Evolutionary conservation across 2,888 invertebrate species (phyloP).

Genomic region (Neelides folsomi): DNA sequence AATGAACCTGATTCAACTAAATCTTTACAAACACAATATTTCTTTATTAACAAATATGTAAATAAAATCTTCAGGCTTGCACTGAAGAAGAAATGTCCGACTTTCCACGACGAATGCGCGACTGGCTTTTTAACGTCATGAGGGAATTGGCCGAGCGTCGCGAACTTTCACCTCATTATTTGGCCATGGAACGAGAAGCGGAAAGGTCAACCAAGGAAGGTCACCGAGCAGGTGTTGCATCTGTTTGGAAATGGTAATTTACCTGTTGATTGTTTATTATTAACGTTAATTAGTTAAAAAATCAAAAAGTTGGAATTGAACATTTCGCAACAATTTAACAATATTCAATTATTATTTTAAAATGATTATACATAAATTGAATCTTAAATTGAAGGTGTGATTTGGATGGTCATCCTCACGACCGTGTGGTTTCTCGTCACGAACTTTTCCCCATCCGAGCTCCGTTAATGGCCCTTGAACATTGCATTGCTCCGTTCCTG

Average conservation of each 20-base stretch:
- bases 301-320: no score
- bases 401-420: slow-evolving; percentile 79
- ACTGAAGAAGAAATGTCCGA: slow-evolving; percentile 74
- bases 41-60: neutral
- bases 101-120: slow-evolving; percentile 92
- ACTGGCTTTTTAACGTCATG: slow-evolving; percentile 98
- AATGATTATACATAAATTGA: neutral
- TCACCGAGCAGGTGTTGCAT: slow-evolving; percentile 77
- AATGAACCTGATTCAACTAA: no score
- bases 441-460: slow-evolving; percentile 93
- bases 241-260: slow-evolving; percentile 82
- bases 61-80: slow-evolving; percentile 49
- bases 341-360: no score
- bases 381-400: slow-evolving; percentile 54
- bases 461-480: slow-evolving; percentile 86
- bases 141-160: slow-evolving; percentile 79
- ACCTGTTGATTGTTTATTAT: no score
- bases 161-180: slow-evolving; percentile 67
- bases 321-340: no score
- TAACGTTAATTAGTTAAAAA: no score
- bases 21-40: neutral
- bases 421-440: slow-evolving; percentile 45
- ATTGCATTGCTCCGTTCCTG: slow-evolving; percentile 93
- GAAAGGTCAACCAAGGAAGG: slow-evolving; percentile 59
- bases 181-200: slow-evolving; percentile 76